phyloP scores from a whole-genome alignment of 2,888 invertebrate species.

The Xestia ashworthii region DNA sequence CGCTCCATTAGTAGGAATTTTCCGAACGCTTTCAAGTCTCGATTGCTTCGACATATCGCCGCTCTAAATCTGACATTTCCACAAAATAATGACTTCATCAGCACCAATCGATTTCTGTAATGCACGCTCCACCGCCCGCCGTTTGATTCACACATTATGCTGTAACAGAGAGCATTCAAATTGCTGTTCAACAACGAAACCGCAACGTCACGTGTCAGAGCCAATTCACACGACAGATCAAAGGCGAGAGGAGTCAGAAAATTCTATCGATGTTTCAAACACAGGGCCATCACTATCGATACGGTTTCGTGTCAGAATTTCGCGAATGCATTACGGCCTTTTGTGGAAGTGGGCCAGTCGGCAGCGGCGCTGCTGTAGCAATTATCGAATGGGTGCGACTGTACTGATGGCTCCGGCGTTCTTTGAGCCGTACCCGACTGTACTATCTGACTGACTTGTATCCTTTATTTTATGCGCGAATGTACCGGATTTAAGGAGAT shows the following conservation, averaged over 20 bases:
- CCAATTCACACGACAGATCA: constrained; percentile 61
- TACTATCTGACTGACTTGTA: constrained; percentile 60
- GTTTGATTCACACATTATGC: constrained; percentile 51
- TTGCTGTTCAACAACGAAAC: constrained; percentile 63
- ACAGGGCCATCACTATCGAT: constrained; percentile 69
- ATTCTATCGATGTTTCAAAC: constrained; percentile 69
- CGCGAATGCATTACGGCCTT: constrained; percentile 77
- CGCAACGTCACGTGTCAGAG: constrained; percentile 65
- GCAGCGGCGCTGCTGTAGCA: constrained; percentile 71
- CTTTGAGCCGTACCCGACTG: constrained; percentile 74
- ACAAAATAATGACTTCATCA: constrained; percentile 62
- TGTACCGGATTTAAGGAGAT: constrained; percentile 70
- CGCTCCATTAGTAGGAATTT: constrained; percentile 62
- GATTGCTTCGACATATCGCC: constrained; percentile 57
- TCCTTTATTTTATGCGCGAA: constrained; percentile 64
- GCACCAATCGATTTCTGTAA: constrained; percentile 57
- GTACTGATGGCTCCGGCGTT: constrained; percentile 63
- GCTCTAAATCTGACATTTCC: constrained; percentile 60
- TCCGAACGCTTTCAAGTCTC: constrained; percentile 54
- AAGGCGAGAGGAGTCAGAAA: constrained; percentile 61
- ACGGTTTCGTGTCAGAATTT: constrained; percentile 72
- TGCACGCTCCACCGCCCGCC: constrained; percentile 29
- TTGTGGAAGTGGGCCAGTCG: constrained; percentile 76
- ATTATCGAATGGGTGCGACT: constrained; percentile 75
- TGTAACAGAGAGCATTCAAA: constrained; percentile 63